Evolutionary conservation across 1,140 invertebrate species (phyloP).

Genomic region (Panagrolaimus sp.): DNA sequence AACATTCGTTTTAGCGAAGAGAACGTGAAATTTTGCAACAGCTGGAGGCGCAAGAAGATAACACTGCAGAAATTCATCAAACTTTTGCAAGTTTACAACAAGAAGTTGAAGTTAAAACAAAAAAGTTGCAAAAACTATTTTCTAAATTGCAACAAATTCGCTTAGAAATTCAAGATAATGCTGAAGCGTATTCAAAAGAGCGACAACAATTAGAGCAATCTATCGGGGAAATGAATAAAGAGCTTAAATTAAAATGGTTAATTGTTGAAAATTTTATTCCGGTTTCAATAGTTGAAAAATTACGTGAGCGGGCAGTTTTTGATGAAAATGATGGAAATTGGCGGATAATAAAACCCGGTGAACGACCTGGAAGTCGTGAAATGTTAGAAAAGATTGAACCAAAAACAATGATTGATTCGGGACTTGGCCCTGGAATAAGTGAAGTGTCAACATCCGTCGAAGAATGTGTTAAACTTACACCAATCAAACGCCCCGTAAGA

Average conservation of each 20-base stretch:
- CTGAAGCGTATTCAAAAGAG: slow-evolving; percentile 74
- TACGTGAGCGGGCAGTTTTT: slow-evolving; percentile 71
- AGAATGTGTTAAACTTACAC: slow-evolving; percentile 7
- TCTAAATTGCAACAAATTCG: slow-evolving; percentile 66
- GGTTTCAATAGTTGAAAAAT: slow-evolving; percentile 75
- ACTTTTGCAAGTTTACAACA: slow-evolving; percentile 80
- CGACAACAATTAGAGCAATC: slow-evolving; percentile 74
- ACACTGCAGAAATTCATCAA: slow-evolving; percentile 74
- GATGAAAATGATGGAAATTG: slow-evolving; percentile 80
- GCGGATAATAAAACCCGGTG: slow-evolving; percentile 59
- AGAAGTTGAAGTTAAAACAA: slow-evolving; percentile 85
- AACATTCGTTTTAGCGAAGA: slow-evolving; percentile 59
- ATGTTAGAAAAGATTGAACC: slow-evolving; percentile 19
- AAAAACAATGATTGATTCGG: slow-evolving; percentile 44
- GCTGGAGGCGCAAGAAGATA: slow-evolving; percentile 80
- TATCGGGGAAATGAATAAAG: slow-evolving; percentile 73
- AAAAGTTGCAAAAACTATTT: slow-evolving; percentile 73
- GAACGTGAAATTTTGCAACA: slow-evolving; percentile 80
- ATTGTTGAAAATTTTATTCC: slow-evolving; percentile 97
- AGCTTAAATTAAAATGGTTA: slow-evolving; percentile 69
- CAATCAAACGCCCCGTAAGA: slow-evolving; percentile 37
- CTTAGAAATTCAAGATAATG: slow-evolving; percentile 74
- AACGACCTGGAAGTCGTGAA: slow-evolving; percentile 1
- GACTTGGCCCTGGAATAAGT: slow-evolving; percentile 30
- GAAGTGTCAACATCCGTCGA: slow-evolving; percentile 2